Percentiles rank a stretch among this genome's conserved stretches.
Evolutionary conservation across 2,888 invertebrate genomes (phyloP).

Genomic region (Agonopterix alstromeriana): DNA sequence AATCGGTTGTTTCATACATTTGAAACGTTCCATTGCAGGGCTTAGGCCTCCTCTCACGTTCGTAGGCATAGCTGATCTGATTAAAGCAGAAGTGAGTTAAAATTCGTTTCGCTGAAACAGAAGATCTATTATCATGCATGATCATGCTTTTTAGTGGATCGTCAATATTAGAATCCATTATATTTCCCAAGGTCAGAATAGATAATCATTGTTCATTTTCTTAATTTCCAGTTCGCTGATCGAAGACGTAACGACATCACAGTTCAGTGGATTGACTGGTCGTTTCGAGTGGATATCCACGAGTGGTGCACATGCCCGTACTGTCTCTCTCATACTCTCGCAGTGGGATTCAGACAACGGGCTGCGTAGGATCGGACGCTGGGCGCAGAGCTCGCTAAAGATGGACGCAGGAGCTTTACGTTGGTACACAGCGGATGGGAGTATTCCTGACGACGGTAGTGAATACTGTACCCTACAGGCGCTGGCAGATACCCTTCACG

Average conservation of each 20-base stretch:
- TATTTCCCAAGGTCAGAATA: no score
- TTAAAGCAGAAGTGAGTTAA: no score
- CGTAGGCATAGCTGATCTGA: no score
- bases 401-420: conserved; percentile 79
- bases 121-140: no score
- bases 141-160: no score
- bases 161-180: no score
- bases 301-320: conserved; percentile 16
- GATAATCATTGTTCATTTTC: not conserved
- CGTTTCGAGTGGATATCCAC: conserved; percentile 48
- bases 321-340: conserved; percentile 55
- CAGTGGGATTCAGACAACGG: conserved; percentile 75
- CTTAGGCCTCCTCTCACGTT: no score
- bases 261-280: conserved; percentile 48
- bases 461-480: conserved; percentile 81
- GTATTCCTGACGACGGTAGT: conserved; percentile 82
- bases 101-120: no score
- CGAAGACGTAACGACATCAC: conserved; percentile 23
- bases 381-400: conserved; percentile 65
- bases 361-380: conserved; percentile 80
- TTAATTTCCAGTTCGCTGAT: conserved; percentile 29
- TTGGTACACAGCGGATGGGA: conserved; percentile 80
- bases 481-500: conserved; percentile 80
- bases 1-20: no score
- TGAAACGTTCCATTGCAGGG: no score